Percentiles rank a stretch among this genome's conserved stretches.
phyloP scores from a whole-genome alignment of 2,888 invertebrate species.

The Charanyca ferruginea region DNA sequence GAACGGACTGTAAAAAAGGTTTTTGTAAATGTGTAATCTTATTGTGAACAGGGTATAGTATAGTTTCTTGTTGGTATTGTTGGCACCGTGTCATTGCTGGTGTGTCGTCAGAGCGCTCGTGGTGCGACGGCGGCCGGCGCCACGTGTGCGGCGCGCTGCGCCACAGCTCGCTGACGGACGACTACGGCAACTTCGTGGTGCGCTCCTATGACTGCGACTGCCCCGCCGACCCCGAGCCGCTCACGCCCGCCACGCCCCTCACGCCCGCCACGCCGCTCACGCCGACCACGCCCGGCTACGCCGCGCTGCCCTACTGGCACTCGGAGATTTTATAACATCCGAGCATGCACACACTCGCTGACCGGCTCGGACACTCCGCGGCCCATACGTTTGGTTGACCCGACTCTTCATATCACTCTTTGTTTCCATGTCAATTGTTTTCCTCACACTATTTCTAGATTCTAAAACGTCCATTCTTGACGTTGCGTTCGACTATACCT shows the following conservation, averaged over 20 bases:
- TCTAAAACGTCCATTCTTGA: conserved; percentile 56
- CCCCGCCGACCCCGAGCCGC: conserved; percentile 64
- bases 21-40: too few species aligned
- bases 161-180: conserved; percentile 88
- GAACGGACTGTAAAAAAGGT: too few species aligned
- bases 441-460: conserved; percentile 39
- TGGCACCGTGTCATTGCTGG: too few species aligned
- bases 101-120: conserved; percentile 75
- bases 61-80: too few species aligned
- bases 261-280: conserved; percentile 32
- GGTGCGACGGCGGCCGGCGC: conserved; percentile 82
- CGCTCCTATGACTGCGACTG: conserved; percentile 86
- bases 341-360: conserved; percentile 18
- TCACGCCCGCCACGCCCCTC: conserved; percentile 33
- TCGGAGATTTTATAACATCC: conserved; percentile 73
- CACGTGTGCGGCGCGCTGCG: conserved; percentile 85
- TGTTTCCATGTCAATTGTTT: conserved; percentile 60
- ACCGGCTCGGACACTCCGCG: conserved; percentile 6
- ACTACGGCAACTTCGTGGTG: conserved; percentile 90
- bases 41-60: too few species aligned
- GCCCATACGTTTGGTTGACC: conserved; percentile 23
- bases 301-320: conserved; percentile 71
- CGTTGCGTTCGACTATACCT: conserved; percentile 53
- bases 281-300: conserved; percentile 32
- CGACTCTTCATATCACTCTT: conserved; percentile 55